Base-by-base conservation (phyloP, 2,113 vertebrate genomes). In the Leptodactylus fuscus region DNA sequence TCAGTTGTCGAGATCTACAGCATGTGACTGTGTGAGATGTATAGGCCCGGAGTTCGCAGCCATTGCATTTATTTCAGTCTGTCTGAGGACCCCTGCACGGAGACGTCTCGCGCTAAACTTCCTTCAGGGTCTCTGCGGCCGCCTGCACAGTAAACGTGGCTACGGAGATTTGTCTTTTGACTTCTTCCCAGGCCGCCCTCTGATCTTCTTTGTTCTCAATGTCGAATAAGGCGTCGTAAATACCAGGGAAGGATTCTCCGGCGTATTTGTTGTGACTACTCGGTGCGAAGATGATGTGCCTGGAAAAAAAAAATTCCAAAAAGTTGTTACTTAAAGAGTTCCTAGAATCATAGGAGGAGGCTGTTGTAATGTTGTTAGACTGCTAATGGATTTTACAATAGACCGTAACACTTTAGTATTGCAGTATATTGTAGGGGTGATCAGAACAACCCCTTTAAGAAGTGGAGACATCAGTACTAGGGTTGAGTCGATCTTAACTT, bases 181-280 rank as follows among this genome's bases (percentile, higher is more conserved):
- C 97, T 90, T 97, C 96, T 2, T 89, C 89, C 97, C 97, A 98
- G 81, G 97, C 93, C 79, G 87, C 85, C 0, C 1, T 67, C 2
- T 91, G 93, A 38, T 96, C 91, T 0, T 5, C 67, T 41, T 93
- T 92, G 81, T 88, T 95, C 88, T 94, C 83, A 0, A 97, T 98
- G 88, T 97, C 94, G 87, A 98, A 97, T 89, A 99, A 74, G 79
- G 97, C 94, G 75, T 99, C 97, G 0, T 96, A 98, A 89, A 99
- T 97, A 65, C 97, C 97, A 0, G 98, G 97, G 87, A 99, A 99
- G 12, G 97, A 96, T 87, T 96, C 95, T 0, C 96, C 96, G 0
- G 94, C 94, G 0, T 98, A 99, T 88, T 99, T 98, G 89, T 98
- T 99, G 88, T 96, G 96, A 80, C 95, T 96, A 92, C 97, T 99